A percentile compares a stretch with the other conserved stretches of the same genome.
Evolutionary conservation across 2,113 vertebrate genomes (phyloP).

Genomic region (Dunckerocampus dactyliophorus): DNA sequence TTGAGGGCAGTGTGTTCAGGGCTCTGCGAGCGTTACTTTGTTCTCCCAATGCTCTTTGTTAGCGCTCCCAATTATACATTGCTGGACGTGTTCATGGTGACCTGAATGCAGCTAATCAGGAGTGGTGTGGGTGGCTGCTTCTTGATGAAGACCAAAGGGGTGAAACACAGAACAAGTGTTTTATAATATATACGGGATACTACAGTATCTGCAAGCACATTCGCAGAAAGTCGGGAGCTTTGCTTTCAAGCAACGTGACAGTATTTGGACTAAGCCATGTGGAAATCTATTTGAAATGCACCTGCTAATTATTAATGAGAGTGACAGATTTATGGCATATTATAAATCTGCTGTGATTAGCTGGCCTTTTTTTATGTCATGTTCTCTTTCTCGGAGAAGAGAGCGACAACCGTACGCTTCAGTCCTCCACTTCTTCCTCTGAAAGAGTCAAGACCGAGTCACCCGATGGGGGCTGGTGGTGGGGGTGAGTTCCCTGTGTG

Average conservation of each 20-base stretch:
- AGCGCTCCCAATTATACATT: neutral
- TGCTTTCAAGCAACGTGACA: slow-evolving; percentile 15
- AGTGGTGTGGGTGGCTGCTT: neutral
- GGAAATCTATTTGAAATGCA: slow-evolving; percentile 29
- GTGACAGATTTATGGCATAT: slow-evolving; percentile 34
- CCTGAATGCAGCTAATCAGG: neutral
- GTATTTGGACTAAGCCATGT: slow-evolving; percentile 8
- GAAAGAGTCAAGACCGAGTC: slow-evolving; percentile 38
- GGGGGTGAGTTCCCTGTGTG: slow-evolving; percentile 22
- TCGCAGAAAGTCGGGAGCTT: neutral
- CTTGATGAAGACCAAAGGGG: neutral
- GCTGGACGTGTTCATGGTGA: neutral
- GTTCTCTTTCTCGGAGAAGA: slow-evolving; percentile 38
- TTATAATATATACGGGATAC: neutral
- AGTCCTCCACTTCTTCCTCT: slow-evolving; percentile 31
- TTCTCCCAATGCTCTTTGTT: neutral
- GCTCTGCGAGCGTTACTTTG: neutral
- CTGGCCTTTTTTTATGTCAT: slow-evolving; percentile 14
- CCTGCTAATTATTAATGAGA: slow-evolving; percentile 37
- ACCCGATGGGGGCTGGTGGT: slow-evolving; percentile 22
- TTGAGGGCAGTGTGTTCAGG: neutral
- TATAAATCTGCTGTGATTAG: slow-evolving; percentile 34
- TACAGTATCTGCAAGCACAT: too few species aligned
- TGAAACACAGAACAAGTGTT: neutral
- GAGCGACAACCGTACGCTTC: slow-evolving; percentile 45